Conservation (phyloP, 1,140 invertebrate species). For the Heliconius eleuchia region DNA sequence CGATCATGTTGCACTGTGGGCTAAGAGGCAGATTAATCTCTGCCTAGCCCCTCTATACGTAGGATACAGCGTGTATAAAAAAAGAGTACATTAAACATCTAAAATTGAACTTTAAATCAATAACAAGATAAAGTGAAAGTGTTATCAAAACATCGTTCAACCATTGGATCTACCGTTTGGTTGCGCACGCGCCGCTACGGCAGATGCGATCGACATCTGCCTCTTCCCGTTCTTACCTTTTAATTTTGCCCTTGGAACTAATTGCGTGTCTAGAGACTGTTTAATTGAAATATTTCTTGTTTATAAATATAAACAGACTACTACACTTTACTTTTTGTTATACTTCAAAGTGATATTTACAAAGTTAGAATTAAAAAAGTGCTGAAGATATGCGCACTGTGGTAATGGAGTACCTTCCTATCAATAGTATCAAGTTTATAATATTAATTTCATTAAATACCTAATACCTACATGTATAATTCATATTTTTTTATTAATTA, state of each 20-base stretch:
- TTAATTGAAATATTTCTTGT: conserved; percentile 21
- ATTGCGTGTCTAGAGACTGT: conserved; percentile 21
- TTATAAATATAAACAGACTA: neutral
- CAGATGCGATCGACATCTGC: conserved; percentile 46
- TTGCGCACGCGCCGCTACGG: conserved; percentile 29
- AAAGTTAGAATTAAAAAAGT: no score
- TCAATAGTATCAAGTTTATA: no score
- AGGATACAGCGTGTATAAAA: neutral
- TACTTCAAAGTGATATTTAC: neutral
- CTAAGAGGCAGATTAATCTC: no score
- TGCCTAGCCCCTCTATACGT: no score
- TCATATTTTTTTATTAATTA: no score
- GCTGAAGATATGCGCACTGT: no score
- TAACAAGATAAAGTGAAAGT: conserved; percentile 3
- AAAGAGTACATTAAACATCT: neutral
- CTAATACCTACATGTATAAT: no score
- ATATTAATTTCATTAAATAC: no score
- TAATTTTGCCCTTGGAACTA: conserved; percentile 37
- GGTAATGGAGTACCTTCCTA: no score
- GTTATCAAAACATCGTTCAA: neutral
- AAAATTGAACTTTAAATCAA: neutral
- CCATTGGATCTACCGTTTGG: conserved; percentile 12
- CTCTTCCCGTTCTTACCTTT: conserved; percentile 35
- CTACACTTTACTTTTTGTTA: neutral
- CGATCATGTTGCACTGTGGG: no score